phyloP scores from a whole-genome alignment of 2,797 vertebrate genomes.

The Netta rufina region DNA sequence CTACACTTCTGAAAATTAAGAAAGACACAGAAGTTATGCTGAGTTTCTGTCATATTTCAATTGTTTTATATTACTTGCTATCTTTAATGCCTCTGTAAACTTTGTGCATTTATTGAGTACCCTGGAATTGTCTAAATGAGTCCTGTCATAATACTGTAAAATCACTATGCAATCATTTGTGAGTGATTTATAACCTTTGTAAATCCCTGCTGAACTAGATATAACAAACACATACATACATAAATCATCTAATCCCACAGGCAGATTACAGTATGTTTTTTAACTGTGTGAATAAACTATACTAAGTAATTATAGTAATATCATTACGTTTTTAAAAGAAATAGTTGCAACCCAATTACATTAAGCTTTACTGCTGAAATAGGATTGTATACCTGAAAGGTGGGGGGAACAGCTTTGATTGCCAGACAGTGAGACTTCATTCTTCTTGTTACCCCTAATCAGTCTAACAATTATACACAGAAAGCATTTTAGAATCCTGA shows the following conservation, averaged over 20 bases:
- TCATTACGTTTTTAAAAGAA: neutral
- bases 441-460: neutral
- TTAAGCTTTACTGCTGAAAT: neutral
- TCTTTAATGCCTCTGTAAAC: constrained; percentile 83
- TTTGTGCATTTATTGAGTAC: constrained; percentile 86
- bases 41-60: neutral
- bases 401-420: neutral
- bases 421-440: neutral
- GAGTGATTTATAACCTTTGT: neutral
- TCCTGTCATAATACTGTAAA: constrained; percentile 69
- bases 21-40: neutral
- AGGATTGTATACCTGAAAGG: neutral
- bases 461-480: neutral
- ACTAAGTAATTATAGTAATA: neutral
- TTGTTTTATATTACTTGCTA: constrained; percentile 80
- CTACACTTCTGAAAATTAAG: neutral
- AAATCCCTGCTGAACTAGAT: neutral
- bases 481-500: neutral
- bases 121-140: constrained; percentile 85
- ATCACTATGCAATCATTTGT: neutral
- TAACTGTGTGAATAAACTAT: neutral
- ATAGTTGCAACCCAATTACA: neutral
- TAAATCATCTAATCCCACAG: neutral
- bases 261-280: neutral
- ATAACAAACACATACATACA: neutral